Conservation (phyloP, 2,113 vertebrate species). For the Telmatochromis bifrenatus region DNA sequence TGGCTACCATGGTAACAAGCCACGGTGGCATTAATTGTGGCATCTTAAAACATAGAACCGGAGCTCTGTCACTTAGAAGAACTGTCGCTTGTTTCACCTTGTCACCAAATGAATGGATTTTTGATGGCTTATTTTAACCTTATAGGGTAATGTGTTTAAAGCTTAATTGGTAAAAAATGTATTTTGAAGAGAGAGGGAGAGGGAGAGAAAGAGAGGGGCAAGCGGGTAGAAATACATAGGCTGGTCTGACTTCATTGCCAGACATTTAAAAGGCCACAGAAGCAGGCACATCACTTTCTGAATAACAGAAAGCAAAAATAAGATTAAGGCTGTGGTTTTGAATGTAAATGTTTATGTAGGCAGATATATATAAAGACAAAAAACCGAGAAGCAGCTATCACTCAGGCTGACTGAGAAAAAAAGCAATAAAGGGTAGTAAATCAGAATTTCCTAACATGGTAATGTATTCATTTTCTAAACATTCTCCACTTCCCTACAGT, state of each 20-base stretch:
- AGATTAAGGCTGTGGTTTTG: neutral
- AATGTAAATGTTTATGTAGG: neutral
- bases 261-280: neutral
- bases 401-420: neutral
- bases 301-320: neutral
- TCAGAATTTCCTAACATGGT: neutral
- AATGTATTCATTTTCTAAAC: neutral
- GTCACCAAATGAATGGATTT: neutral
- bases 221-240: neutral
- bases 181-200: neutral
- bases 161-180: neutral
- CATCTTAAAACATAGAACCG: constrained; percentile 7
- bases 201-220: neutral
- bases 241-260: neutral
- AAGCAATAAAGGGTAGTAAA: neutral
- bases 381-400: neutral
- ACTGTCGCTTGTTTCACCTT: neutral
- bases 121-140: neutral
- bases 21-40: constrained; percentile 16
- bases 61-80: neutral
- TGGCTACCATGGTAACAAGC: constrained; percentile 40
- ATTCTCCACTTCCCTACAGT: neutral
- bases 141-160: neutral
- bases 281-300: neutral
- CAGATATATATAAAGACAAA: neutral